phyloP scores from a whole-genome alignment of 2,797 vertebrate species.

The Muraenolepis orangiensis region DNA sequence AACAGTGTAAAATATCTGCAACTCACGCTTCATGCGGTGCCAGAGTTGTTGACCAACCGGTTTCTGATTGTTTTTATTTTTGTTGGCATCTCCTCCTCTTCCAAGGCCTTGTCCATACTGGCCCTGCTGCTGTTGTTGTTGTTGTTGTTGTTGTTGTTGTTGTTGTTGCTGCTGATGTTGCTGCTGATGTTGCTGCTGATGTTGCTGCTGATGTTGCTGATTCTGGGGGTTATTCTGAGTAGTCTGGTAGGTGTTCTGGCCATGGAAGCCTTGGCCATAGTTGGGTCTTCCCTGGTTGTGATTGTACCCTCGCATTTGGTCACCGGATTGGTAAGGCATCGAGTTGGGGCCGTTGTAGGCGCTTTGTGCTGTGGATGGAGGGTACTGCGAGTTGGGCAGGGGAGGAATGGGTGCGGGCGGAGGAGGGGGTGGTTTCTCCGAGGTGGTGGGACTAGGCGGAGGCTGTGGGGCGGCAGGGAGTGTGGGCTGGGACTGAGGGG shows the following conservation, averaged over 20 bases:
- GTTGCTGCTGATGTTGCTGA: conserved; percentile 52
- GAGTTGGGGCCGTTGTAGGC: conserved; percentile 60
- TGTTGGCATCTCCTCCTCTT: conserved; percentile 72
- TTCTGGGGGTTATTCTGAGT: conserved; percentile 46
- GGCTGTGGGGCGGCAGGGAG: conserved; percentile 74
- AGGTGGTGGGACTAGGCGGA: conserved; percentile 70
- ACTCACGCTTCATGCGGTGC: conserved; percentile 88
- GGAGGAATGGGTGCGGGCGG: conserved; percentile 72
- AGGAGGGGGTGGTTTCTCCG: conserved; percentile 75
- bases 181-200: conserved; percentile 33
- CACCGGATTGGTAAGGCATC: conserved; percentile 67
- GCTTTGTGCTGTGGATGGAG: conserved; percentile 67
- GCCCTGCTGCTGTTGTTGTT: conserved; percentile 61
- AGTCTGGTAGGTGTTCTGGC: conserved; percentile 63
- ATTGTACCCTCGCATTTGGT: conserved; percentile 69
- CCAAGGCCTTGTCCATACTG: conserved; percentile 62
- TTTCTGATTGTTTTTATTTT: conserved; percentile 71
- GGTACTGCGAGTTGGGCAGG: conserved; percentile 62
- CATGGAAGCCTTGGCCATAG: conserved; percentile 69
- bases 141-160: conserved; percentile 42
- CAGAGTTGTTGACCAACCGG: conserved; percentile 83
- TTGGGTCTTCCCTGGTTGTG: conserved; percentile 66
- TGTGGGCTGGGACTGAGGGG: conserved; percentile 68
- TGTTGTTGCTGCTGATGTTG: conserved; percentile 55
- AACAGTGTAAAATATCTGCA: background rate